These are phyloP conservation scores for Brachyptera risi DNA, from an alignment of 2,888 invertebrate genomes.

Conservation along the genomic window DNA sequence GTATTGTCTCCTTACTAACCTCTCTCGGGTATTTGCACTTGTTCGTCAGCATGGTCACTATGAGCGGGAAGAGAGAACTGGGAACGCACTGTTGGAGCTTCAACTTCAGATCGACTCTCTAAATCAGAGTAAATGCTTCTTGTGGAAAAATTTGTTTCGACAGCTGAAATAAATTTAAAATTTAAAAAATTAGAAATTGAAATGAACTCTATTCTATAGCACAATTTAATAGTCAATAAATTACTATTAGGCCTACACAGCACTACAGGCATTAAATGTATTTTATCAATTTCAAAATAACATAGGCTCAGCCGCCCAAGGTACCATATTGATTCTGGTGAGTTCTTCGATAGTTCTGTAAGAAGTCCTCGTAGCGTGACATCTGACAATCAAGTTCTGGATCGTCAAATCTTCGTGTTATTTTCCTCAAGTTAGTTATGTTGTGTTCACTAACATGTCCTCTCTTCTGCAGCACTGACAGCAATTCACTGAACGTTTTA, in stretches of 20 bases:
- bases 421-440: neutral
- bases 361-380: neutral
- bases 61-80: no score
- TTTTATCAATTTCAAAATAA: neutral
- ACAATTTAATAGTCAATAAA: no score
- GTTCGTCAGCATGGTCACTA: no score
- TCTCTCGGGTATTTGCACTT: no score
- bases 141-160: no score
- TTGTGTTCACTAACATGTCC: conserved; percentile 3
- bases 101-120: no score
- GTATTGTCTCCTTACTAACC: no score
- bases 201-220: no score
- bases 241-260: neutral
- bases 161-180: neutral
- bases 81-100: no score
- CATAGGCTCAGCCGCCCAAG: no score
- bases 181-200: no score
- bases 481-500: conserved; percentile 2
- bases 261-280: neutral
- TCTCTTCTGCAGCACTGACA: conserved; percentile 22
- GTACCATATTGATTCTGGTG: neutral
- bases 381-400: neutral
- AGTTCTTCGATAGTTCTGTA: neutral
- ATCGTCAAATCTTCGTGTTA: conserved; percentile 8
- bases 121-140: no score